These are phyloP conservation scores for Volucella inanis DNA, from an alignment of 2,888 invertebrate genomes.

Conservation along the genomic window DNA sequence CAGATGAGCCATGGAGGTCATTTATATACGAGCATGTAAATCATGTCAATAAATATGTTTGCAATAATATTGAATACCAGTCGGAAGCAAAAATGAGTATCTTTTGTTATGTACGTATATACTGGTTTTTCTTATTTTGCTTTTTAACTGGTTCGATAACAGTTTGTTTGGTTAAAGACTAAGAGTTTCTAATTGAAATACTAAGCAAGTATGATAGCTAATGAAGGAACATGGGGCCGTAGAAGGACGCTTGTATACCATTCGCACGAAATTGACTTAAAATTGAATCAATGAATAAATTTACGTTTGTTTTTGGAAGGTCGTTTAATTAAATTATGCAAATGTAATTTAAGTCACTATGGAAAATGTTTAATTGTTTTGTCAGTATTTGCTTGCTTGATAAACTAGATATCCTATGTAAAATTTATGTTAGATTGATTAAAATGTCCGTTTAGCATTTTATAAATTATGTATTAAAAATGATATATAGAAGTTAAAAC, in stretches of 20 bases:
- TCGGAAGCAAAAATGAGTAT: slow-evolving; percentile 53
- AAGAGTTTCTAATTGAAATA: too few relatives aligned
- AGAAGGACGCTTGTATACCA: neutral
- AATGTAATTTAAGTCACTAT: slow-evolving; percentile 60
- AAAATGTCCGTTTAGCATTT: too few relatives aligned
- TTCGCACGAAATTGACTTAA: slow-evolving; percentile 47
- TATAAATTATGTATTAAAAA: too few relatives aligned
- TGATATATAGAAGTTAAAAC: too few relatives aligned
- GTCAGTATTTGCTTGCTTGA: slow-evolving; percentile 39
- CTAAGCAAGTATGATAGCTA: too few relatives aligned
- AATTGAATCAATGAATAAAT: slow-evolving; percentile 62
- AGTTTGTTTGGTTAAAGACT: slow-evolving; percentile 2
- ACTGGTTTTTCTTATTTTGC: slow-evolving; percentile 33
- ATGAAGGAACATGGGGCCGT: too few relatives aligned
- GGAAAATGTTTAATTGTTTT: slow-evolving; percentile 53
- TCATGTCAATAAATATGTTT: slow-evolving; percentile 71
- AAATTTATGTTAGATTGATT: neutral
- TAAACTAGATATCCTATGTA: slow-evolving; percentile 2
- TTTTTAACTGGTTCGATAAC: slow-evolving; percentile 4
- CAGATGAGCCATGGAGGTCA: slow-evolving; percentile 62
- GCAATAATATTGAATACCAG: slow-evolving; percentile 63
- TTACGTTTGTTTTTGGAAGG: slow-evolving; percentile 52
- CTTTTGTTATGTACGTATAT: neutral
- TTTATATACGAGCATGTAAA: slow-evolving; percentile 55
- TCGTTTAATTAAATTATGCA: slow-evolving; percentile 70